phyloP scores from a whole-genome alignment of 2,888 invertebrate genomes.

The Sesia bembeciformis region DNA sequence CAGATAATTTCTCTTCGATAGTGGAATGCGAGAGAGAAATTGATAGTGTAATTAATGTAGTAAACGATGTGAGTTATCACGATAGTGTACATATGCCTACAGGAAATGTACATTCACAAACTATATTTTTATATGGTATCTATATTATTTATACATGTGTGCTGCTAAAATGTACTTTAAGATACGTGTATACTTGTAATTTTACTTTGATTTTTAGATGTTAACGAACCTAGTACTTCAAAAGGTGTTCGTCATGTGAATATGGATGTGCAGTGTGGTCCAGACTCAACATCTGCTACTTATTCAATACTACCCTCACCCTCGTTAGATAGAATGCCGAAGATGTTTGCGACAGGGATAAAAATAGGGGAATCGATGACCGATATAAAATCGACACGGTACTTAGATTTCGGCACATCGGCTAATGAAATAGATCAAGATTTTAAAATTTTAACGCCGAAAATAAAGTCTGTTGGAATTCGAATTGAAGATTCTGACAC shows the following conservation, averaged over 20 bases:
- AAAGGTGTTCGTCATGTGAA: conserved; percentile 53
- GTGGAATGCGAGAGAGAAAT: conserved; percentile 19
- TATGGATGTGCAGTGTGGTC: conserved; percentile 58
- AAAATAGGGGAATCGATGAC: conserved; percentile 30
- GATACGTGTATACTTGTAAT: too few relatives aligned
- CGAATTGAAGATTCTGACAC: conserved; percentile 35
- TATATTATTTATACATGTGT: background rate
- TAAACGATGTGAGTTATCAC: conserved; percentile 25
- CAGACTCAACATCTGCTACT: conserved; percentile 23
- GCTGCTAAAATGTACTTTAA: too few relatives aligned
- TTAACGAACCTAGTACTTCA: conserved; percentile 65
- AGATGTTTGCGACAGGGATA: conserved; percentile 26
- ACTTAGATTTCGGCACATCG: conserved; percentile 27
- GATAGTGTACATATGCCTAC: conserved; percentile 20
- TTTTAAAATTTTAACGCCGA: conserved; percentile 18
- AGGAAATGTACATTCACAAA: conserved; percentile 33
- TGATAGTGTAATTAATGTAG: conserved; percentile 25
- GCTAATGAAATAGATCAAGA: conserved; percentile 4
- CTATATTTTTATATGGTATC: conserved; percentile 53
- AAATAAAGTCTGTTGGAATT: conserved; percentile 28
- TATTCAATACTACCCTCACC: conserved; percentile 29
- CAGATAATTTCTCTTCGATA: conserved; percentile 9
- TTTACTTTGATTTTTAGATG: conserved; percentile 31
- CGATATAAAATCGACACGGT: conserved; percentile 11
- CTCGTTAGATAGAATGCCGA: conserved; percentile 30